These are phyloP conservation scores for Silurus glanis DNA, from an alignment of 2,113 vertebrate species.

Conservation along the genomic window DNA sequence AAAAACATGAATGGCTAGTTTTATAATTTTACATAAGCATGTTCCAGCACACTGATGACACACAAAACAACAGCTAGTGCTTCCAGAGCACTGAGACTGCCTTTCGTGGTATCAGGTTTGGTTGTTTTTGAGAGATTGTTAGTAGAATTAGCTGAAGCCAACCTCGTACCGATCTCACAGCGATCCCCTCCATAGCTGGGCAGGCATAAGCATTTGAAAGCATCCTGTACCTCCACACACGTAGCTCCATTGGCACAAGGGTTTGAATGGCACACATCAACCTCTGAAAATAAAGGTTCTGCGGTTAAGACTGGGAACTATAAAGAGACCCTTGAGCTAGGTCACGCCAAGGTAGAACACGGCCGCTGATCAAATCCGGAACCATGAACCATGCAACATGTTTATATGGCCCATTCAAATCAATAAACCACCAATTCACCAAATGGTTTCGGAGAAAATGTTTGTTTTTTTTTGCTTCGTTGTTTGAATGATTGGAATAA, in stretches of 20 bases:
- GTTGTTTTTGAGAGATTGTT: constrained; percentile 72
- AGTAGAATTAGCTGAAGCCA: constrained; percentile 92
- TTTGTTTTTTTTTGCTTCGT: background rate
- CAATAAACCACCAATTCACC: constrained; percentile 14
- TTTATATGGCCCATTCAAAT: constrained; percentile 36
- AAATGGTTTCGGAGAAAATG: constrained; percentile 9
- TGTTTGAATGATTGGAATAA: background rate
- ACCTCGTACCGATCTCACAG: constrained; percentile 94
- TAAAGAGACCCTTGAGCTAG: constrained; percentile 56
- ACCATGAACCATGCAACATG: constrained; percentile 62
- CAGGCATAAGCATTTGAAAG: constrained; percentile 99
- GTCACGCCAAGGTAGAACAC: constrained; percentile 46
- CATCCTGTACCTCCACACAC: constrained; percentile 87
- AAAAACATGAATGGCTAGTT: constrained; percentile 8
- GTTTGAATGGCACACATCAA: constrained; percentile 92
- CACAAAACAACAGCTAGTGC: constrained; percentile 10
- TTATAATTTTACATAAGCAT: constrained; percentile 6
- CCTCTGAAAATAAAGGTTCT: constrained; percentile 91
- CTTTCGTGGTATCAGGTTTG: constrained; percentile 16
- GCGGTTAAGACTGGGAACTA: constrained; percentile 76
- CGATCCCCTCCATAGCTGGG: constrained; percentile 97
- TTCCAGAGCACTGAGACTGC: constrained; percentile 13
- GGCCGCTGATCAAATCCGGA: constrained; percentile 55
- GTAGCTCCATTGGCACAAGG: constrained; percentile 98
- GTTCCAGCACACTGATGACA: background rate